Evolutionary conservation across 1,140 invertebrate species (phyloP), one percentile per base, ranked within the genome.

Genomic region (Scaptomyza pallida): DNA sequence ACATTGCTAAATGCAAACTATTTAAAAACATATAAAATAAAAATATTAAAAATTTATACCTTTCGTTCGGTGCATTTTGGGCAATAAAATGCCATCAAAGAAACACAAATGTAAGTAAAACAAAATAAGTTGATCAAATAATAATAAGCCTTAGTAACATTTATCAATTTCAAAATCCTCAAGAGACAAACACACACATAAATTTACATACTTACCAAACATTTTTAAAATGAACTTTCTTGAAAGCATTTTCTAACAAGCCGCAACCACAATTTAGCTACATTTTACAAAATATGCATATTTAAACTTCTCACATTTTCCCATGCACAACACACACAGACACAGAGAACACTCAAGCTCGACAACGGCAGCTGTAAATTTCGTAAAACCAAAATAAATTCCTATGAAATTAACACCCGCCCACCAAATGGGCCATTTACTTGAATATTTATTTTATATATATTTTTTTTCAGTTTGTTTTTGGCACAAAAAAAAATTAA

Each of bases 311-410:
- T 72, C 37, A 45, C 45, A 72, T 61, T 73, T 80, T 81, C 78
- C 68, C 78, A 79, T 37, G 33, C 21, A 43, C 13, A 60, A 50
- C 19, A 30, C 26, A 30, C 47, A 13, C 64, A n/a, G n/a, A 67
- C 37, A 56, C 4, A 44, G 15, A 57, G 16, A 12, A 54, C 5
- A 5, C 19, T 6, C 44, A 13, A 45, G 51, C 26, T n/a, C 16
- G 2, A 2, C 21, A 37, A 52, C 52, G 35, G 45, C 60, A 75
- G 70, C 75, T 83, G 79, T 72, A 83, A 72, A 30, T 56, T 72
- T 62, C 78, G 63, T 83, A 78, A 86, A 65, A 40, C 40, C 59
- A 15, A 77, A 86, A 82, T 70, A 78, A 82, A 85, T 85, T 86
- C 81, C 81, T 69, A 52, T 47, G 41, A 71, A 85, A 85, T 85